phyloP scores from a whole-genome alignment of 2,888 invertebrate species.

The Hecatera dysodea region DNA sequence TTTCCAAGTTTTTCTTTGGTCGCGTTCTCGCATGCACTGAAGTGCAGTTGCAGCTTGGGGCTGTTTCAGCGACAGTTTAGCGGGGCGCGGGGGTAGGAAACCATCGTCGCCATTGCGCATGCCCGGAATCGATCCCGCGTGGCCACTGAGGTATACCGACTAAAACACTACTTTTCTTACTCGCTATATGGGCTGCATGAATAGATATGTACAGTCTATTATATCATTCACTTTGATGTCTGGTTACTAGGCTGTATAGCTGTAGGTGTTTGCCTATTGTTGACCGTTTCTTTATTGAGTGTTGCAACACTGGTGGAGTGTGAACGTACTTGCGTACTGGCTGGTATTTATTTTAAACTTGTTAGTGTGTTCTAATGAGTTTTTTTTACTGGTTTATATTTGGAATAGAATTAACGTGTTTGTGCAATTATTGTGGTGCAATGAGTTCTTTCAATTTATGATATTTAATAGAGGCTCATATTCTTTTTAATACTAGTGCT shows the following conservation, averaged over 20 bases:
- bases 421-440: constrained; percentile 42
- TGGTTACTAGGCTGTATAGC: constrained; percentile 68
- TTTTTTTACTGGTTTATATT: constrained; percentile 45
- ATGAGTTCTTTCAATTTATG: constrained; percentile 29
- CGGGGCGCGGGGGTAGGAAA: constrained; percentile 77
- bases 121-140: constrained; percentile 88
- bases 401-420: constrained; percentile 42
- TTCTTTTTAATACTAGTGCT: neutral
- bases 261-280: constrained; percentile 68
- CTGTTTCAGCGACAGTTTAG: constrained; percentile 73
- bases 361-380: constrained; percentile 55
- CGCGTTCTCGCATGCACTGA: constrained; percentile 87
- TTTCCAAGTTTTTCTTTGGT: constrained; percentile 74
- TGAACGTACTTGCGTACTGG: constrained; percentile 46
- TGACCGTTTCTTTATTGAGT: constrained; percentile 67
- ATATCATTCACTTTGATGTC: constrained; percentile 89
- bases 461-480: neutral
- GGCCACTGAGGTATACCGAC: constrained; percentile 81
- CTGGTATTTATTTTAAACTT: constrained; percentile 53
- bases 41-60: constrained; percentile 86
- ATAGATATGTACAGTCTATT: constrained; percentile 80
- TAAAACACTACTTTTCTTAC: constrained; percentile 72
- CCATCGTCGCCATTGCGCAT: constrained; percentile 80
- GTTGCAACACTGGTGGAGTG: constrained; percentile 59
- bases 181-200: constrained; percentile 67